These are phyloP conservation scores for Chelon auratus DNA, from an alignment of 2,797 vertebrate genomes.

Conservation along the genomic window DNA sequence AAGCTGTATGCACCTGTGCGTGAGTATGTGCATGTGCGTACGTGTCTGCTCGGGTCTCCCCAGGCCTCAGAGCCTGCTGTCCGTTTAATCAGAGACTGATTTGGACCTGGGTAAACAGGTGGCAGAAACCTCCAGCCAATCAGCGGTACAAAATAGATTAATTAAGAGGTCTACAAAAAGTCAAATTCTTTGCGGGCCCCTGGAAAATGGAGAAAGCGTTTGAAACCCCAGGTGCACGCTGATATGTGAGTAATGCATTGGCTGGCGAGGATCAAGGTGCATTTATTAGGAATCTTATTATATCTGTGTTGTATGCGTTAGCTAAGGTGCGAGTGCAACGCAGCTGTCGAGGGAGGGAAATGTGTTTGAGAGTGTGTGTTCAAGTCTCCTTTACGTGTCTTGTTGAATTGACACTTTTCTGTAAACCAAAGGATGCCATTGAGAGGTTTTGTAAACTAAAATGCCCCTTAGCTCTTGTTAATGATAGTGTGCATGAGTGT, in stretches of 20 bases:
- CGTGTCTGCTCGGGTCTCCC: conserved; percentile 45
- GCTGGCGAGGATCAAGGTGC: conserved; percentile 29
- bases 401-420: conserved; percentile 37
- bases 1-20: conserved; percentile 23
- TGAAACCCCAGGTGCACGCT: conserved; percentile 50
- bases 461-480: conserved; percentile 58
- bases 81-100: conserved; percentile 77
- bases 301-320: conserved; percentile 7
- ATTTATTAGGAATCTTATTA: conserved; percentile 43
- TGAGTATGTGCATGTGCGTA: conserved; percentile 16
- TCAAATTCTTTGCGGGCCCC: conserved; percentile 54
- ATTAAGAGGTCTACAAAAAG: conserved; percentile 71
- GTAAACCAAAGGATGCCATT: conserved; percentile 54
- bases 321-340: neutral
- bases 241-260: conserved; percentile 43
- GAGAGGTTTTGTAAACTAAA: conserved; percentile 69
- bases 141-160: conserved; percentile 77
- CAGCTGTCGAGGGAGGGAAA: neutral
- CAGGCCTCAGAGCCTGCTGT: conserved; percentile 68
- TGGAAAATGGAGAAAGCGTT: conserved; percentile 45
- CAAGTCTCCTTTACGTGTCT: conserved; percentile 32
- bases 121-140: conserved; percentile 80
- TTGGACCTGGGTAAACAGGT: conserved; percentile 80
- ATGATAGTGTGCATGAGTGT: conserved; percentile 23
- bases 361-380: conserved; percentile 6